Evolutionary conservation across 2,888 invertebrate species (phyloP), one percentile per base, ranked within the genome.

Genomic region (Caenorhabditis zanzibari): DNA sequence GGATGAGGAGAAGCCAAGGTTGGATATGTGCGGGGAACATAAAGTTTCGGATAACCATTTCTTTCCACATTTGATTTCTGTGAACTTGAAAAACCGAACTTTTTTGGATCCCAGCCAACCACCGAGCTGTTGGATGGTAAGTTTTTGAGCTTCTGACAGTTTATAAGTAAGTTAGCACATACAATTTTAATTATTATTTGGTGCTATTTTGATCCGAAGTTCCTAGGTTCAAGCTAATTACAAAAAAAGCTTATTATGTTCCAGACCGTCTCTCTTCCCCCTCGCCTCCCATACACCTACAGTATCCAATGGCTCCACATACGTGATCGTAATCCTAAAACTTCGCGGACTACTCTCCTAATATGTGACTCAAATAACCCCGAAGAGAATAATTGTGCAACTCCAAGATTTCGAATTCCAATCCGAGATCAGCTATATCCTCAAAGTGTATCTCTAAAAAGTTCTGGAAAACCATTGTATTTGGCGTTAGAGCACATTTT

Each of bases 251-350:
- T n/a, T n/a, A n/a, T n/a, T n/a, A n/a, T 14, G 26, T 68, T 68
- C 9, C 73, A 91, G 90, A 86, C 82, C 2, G 84, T 92, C 0
- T 82, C 88, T 10, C 85, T 92, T 1, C 92, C 92, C 5, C 81
- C 88, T 0, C 82, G 91, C 12, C 87, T 92, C 19, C 87, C 88
- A 6, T 92, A 92, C 84, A 88, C 88, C 16, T 92, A 91, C 84
- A 92, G 92, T 26, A 64, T 92, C n/a, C 92, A 92, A 73, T 92
- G 92, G 79, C 61, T 92, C 22, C 72, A 85, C 32, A 86, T 92
- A 10, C 63, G 44, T 9, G 90, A 92, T 76, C 81, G 84, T 72
- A 88, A 88, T 2, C 69, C 82, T 9, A 12, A 49, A 26, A 69
- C 75, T 3, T 41, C 76, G 32, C 19, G 41, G 0, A 84, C 86